Evolutionary conservation across 1,140 invertebrate species (phyloP).

Genomic region (Bombus soroeensis): DNA sequence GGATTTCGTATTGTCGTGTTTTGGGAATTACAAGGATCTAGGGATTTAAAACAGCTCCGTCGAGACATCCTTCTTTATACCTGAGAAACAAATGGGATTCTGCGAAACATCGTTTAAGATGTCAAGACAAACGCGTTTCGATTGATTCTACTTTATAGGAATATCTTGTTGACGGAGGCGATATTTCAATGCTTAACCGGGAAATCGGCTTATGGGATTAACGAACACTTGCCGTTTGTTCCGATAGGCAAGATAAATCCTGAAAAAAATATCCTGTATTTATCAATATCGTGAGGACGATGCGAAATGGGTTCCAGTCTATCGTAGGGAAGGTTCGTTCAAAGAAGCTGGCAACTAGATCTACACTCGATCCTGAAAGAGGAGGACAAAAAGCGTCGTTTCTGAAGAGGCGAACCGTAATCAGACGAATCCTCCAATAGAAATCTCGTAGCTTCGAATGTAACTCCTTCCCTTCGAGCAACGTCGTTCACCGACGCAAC

Average conservation of each 20-base stretch:
- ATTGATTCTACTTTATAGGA: slow-evolving; percentile 34
- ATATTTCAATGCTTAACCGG: slow-evolving; percentile 44
- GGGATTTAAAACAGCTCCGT: background rate
- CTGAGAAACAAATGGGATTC: background rate
- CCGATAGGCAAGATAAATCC: background rate
- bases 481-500: slow-evolving; percentile 8
- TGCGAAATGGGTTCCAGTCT: background rate
- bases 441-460: background rate
- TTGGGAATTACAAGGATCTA: background rate
- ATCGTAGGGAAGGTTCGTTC: background rate
- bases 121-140: background rate
- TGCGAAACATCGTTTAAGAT: background rate
- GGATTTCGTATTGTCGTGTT: background rate
- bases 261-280: slow-evolving; percentile 20
- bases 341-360: slow-evolving; percentile 13
- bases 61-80: background rate
- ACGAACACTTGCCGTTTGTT: background rate
- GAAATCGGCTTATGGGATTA: slow-evolving; percentile 38
- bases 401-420: slow-evolving; percentile 21
- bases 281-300: background rate
- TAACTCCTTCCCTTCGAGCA: background rate
- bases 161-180: background rate
- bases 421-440: slow-evolving; percentile 11
- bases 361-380: background rate
- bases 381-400: background rate